Evolutionary conservation across 1,140 invertebrate species (phyloP), one percentile per base, ranked within the genome.

Genomic region (Lepidostoma basale): DNA sequence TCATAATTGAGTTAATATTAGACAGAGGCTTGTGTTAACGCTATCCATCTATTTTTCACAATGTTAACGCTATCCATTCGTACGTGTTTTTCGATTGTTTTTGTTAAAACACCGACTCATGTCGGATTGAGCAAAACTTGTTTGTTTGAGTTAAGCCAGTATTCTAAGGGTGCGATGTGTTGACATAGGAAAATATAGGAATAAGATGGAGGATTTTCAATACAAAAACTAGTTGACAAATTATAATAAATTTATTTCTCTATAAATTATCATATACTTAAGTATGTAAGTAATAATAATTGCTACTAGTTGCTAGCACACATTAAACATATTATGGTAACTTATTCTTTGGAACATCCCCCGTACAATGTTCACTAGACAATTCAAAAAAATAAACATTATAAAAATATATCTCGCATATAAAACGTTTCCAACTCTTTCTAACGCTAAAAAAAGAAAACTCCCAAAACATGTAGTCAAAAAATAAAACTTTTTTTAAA

Each of bases 321-420:
- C 30, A 59, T 23, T 39, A 45, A 45, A 36, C 12, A 49, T 28
- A n/a, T 42, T 28, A 63, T 67, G 65, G 65, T 67, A 67, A 67
- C 65, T 26, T 44, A 67, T 30, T 67, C 65, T 67, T 67, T 67
- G 65, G 65, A 67, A 67, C 52, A 63, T 63, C 30, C 20, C 16
- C 14, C 26, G 33, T 45, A 39, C 14, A 67, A 67, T 66, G 64
- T 39, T 52, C 33, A 25, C 20, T 22, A 28, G 12, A 54, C 49
- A 47, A 22, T 47, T 47, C 14, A 20, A 18, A 45, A 22, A 45
- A 45, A 45, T 45, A 45, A 16, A 45, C 10, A 9, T 10, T 18
- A 22, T 22, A 1, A 3, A 9, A 6, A 36, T 36, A 36, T 12
- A 36, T 36, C 33, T 36, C 10, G 14, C 33, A 36, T n/a, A 36